Evolutionary conservation across 1,140 invertebrate genomes (phyloP), one percentile per base, ranked within the genome.

Genomic region (Hyposmocoma kahamanoa): DNA sequence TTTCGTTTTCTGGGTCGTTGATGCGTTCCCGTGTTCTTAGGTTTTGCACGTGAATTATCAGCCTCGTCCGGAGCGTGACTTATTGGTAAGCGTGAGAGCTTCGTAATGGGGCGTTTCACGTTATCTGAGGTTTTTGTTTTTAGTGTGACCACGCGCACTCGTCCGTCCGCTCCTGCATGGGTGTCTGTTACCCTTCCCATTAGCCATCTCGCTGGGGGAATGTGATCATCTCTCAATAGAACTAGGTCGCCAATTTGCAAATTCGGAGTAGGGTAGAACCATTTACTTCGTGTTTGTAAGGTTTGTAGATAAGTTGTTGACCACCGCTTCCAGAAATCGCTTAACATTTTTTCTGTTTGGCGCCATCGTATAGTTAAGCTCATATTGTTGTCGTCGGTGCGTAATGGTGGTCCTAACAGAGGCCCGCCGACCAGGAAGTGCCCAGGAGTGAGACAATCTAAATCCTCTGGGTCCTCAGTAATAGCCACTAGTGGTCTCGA

Each of bases 241-340:
- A 44, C 42, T 4, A 30, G 2, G 56, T 42, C 26, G 19, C 20
- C 28, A 18, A 17, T 13, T 19, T 50, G 15, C 1, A 8, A 9
- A 9, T 54, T 38, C 20, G 10, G 20, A 8, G 2, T 26, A 2
- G 13, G 13, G 1, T 15, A n/a, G 10, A 28, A 15, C 54, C 66
- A 67, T 48, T 67, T 73, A 15, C 22, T 6, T 30, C 53, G 17
- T 2, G 42, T 36, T 38, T 72, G 59, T 10, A 54, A 30, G n/a
- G 11, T 43, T 22, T 20, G 17, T 22, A 74, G 30, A 41, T 72
- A 68, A 18, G 72, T 59, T 3, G 22, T 32, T 13, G 48, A 47
- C 57, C 68, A 70, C 15, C 45, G 26, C n/a, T 53, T 60, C 67
- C 66, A 72, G 54, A 77, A 64, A 13, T 54, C 15, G 11, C 36